Conservation (phyloP, 2,888 invertebrate genomes). For the Hybos culiciformis region DNA sequence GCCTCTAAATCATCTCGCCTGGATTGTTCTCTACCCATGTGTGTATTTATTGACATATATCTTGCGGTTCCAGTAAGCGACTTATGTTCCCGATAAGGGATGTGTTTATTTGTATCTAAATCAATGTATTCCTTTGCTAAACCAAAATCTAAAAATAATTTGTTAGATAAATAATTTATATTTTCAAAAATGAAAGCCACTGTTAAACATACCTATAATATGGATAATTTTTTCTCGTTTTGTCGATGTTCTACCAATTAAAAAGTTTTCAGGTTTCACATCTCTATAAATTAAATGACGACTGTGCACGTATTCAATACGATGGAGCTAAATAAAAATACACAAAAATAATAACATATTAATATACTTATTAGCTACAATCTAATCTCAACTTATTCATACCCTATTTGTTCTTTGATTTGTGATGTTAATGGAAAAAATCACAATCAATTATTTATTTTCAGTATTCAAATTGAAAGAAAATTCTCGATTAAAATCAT, state of each 20-base stretch:
- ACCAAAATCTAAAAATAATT: slow-evolving; percentile 71
- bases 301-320: slow-evolving; percentile 99
- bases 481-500: too few relatives aligned
- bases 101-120: slow-evolving; percentile 99
- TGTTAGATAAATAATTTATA: slow-evolving; percentile 1
- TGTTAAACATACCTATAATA: slow-evolving; percentile 68
- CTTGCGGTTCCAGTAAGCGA: slow-evolving; percentile 98
- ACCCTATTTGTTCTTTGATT: too few relatives aligned
- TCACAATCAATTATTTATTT: too few relatives aligned
- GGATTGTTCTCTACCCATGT: slow-evolving; percentile 99
- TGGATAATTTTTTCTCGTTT: slow-evolving; percentile 98
- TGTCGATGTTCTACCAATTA: slow-evolving; percentile 94
- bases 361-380: too few relatives aligned
- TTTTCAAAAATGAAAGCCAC: slow-evolving; percentile 1
- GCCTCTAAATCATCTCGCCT: slow-evolving; percentile 98
- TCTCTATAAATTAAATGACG: slow-evolving; percentile 98
- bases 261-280: slow-evolving; percentile 99
- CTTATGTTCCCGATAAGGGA: slow-evolving; percentile 99
- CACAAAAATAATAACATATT: too few relatives aligned
- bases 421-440: too few relatives aligned
- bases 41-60: slow-evolving; percentile 99
- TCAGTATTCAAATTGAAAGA: too few relatives aligned
- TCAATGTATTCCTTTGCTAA: slow-evolving; percentile 99
- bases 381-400: too few relatives aligned
- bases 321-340: slow-evolving; percentile 87